phyloP scores from a whole-genome alignment of 1,140 invertebrate species.

The Cyclina sinensis region DNA sequence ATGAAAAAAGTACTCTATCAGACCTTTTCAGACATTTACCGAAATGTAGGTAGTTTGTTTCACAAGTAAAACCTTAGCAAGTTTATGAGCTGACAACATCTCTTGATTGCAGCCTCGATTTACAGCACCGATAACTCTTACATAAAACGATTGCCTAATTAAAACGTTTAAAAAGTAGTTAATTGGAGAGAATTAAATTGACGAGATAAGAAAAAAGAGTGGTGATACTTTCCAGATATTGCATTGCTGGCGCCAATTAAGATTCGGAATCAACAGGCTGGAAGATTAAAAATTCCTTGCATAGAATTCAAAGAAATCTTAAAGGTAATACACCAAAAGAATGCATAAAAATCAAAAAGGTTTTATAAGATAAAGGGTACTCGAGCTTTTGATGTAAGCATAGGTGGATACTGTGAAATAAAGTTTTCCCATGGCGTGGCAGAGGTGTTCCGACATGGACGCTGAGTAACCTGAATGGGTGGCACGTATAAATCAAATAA shows the following conservation, averaged over 20 bases:
- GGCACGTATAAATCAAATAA: too few relatives aligned
- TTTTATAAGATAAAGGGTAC: constrained; percentile 4
- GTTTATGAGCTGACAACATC: constrained; percentile 8
- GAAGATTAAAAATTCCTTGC: not conserved
- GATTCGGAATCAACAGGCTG: constrained; percentile 4
- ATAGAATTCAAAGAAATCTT: constrained; percentile 20
- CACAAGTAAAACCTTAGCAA: not conserved
- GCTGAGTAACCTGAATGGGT: not conserved
- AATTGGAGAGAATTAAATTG: constrained; percentile 30
- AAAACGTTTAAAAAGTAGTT: constrained; percentile 31
- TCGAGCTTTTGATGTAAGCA: constrained; percentile 25
- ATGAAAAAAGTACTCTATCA: too few relatives aligned
- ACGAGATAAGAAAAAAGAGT: not conserved
- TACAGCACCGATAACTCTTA: constrained; percentile 40
- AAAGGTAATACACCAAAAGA: constrained; percentile 12
- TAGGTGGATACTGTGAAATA: constrained; percentile 7
- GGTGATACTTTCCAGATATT: not conserved
- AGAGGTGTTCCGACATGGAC: not conserved
- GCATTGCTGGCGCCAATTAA: constrained; percentile 25
- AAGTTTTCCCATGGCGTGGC: not conserved
- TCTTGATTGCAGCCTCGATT: not conserved
- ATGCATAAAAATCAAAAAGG: constrained; percentile 16
- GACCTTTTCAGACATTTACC: too few relatives aligned
- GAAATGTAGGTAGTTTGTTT: too few relatives aligned
- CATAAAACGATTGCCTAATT: constrained; percentile 45